Base-by-base conservation (phyloP, 2,113 vertebrate genomes). In the Aleadryas rufinucha region DNA sequence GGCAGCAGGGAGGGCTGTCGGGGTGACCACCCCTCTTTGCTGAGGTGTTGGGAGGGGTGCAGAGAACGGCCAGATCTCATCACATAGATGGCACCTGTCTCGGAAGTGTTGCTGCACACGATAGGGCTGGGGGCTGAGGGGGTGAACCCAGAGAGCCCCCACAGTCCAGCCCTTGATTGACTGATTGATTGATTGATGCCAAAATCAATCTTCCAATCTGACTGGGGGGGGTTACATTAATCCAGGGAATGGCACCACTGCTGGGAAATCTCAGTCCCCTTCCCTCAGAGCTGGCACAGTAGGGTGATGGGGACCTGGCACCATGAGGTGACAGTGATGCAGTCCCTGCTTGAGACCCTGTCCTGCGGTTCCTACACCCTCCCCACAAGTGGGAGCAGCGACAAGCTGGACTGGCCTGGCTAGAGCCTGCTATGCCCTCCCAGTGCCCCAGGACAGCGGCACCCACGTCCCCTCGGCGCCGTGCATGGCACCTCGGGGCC, bases 331-430 rank as follows among this genome's bases (percentile, higher is more conserved):
- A 31, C 39, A 27, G 53, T 37, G 50, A 11, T 68, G 72, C 2
- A 3, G 23, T 42, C 57, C 30, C 28, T 81, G 56, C 30, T 59
- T 37, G 50, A 56, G 79, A 54, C 89, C 70, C 88, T 6, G 4
- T 77, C 72, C 42, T 6, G 1, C 44, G 39, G 35, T 45, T 90
- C 69, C 3, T 21, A 70, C 74, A 87, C 61, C 92, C 52, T 91
- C 20, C 82, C 92, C 2, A 0, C 11, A 1, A 94, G 78, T 7
- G 0, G 78, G 19, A 93, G 24, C 49, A 52, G 49, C 77, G 75
- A 93, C 95, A 68, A 93, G 84, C 77, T 8, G 24, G 47, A 93
- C 96, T 82, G 90, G 96, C 87, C 92, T 1, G 28, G 65, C 92
- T 0, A 0, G 90, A 87, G 87, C 53, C 39, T 70, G 57, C 79